Conservation (phyloP, 2,888 invertebrate genomes). For the Calameuta filiformis region DNA sequence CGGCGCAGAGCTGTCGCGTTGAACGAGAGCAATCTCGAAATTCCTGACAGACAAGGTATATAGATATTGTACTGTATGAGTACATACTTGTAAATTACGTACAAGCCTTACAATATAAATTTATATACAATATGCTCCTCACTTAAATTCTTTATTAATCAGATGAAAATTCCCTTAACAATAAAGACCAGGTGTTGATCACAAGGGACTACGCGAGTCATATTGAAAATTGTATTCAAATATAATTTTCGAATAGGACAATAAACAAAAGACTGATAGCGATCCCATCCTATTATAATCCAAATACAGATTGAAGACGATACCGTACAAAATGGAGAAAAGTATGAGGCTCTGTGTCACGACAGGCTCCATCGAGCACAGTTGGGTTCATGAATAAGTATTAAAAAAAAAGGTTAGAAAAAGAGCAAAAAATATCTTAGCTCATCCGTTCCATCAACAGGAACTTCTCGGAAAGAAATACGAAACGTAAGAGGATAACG, state of each 20-base stretch:
- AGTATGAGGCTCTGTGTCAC: not conserved
- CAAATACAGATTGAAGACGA: not conserved
- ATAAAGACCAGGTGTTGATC: not conserved
- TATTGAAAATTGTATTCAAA: not conserved
- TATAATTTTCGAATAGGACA: not conserved
- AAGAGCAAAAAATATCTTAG: not conserved
- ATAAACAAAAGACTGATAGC: not conserved
- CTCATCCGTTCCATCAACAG: not conserved
- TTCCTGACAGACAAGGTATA: not conserved
- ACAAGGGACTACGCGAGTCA: not conserved
- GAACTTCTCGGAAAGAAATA: not conserved
- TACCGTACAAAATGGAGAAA: not conserved
- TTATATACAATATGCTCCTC: no score
- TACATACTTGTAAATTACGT: not conserved
- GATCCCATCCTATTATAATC: not conserved
- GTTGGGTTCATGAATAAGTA: not conserved
- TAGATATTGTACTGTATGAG: not conserved
- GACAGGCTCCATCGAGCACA: not conserved
- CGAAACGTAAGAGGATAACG: not conserved
- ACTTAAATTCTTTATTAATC: not conserved
- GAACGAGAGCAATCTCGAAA: not conserved
- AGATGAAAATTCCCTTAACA: not conserved
- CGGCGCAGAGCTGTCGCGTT: not conserved
- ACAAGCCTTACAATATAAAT: not conserved
- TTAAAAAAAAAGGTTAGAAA: not conserved